Evolutionary conservation across 2,888 invertebrate species (phyloP).

Genomic region (Drosophila hamatofila): DNA sequence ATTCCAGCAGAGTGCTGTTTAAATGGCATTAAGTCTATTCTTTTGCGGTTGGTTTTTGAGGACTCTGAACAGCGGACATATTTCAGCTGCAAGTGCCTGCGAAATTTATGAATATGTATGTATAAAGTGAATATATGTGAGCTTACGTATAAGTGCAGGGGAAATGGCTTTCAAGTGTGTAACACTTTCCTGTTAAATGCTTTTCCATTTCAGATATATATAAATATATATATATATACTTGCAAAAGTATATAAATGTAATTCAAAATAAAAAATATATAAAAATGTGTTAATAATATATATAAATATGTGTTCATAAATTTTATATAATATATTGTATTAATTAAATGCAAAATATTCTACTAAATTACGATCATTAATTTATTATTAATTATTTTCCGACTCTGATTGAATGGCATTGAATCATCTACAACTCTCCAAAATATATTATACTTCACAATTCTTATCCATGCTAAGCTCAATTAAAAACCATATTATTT

Average conservation of each 20-base stretch:
- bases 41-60: not conserved
- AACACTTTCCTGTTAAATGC: constrained; percentile 33
- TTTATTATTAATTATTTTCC: too few species aligned
- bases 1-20: constrained; percentile 8
- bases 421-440: not conserved
- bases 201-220: too few species aligned
- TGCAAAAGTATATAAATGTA: too few species aligned
- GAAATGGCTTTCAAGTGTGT: constrained; percentile 67
- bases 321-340: too few species aligned
- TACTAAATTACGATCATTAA: too few species aligned
- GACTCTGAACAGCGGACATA: not conserved
- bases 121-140: too few species aligned
- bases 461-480: not conserved
- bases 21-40: constrained; percentile 1
- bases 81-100: not conserved
- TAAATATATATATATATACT: too few species aligned
- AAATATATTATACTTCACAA: not conserved
- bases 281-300: too few species aligned
- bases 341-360: too few species aligned
- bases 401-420: too few species aligned
- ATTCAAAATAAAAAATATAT: too few species aligned
- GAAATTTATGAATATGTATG: not conserved
- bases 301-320: too few species aligned
- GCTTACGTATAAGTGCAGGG: constrained; percentile 13
- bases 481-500: not conserved